Evolutionary conservation across 2,113 vertebrate species (phyloP), one percentile per base, ranked within the genome.

Genomic region (Perca flavescens): DNA sequence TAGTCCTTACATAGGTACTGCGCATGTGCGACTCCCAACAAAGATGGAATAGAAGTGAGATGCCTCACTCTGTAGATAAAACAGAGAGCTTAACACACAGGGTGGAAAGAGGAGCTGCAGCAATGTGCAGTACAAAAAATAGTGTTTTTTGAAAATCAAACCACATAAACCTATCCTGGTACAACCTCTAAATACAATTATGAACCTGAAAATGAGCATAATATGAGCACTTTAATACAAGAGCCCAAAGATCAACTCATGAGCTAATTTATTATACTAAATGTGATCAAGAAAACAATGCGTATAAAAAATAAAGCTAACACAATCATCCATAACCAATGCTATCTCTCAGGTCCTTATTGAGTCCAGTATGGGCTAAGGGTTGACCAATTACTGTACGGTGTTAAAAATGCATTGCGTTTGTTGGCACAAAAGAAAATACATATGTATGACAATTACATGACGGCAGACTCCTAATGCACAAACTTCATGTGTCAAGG

Each of bases 211-310:
- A 34, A 34, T 34, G 5, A 34, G 31, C 31, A 34, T 34, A 34
- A 34, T 34, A 34, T 34, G 31, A 34, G 31, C 5, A 34, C 31
- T 34, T 34, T 34, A 36, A 75, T 69, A 52, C 17, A 68, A 71
- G 34, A 85, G 69, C 68, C 49, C 69, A 84, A 80, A 81, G 52
- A 70, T 73, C 43, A 83, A 83, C 76, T 79, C 69, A 71, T 72
- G 17, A 83, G 74, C 82, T 77, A 88, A 89, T 93, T 93, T 90
- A 90, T 91, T 91, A 92, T 73, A 90, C 78, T 87, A 85, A 54
- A 81, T 43, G 15, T 84, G 72, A 76, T 57, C 80, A 79, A 81
- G 43, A 75, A 80, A 72, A 84, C 19, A 58, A 61, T 56, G 81
- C 15, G 0, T 54, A 83, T 76, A 86, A 89, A 93, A 85, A 86